phyloP scores from a whole-genome alignment of 2,113 vertebrate genomes.

The Ciconia maguari region DNA sequence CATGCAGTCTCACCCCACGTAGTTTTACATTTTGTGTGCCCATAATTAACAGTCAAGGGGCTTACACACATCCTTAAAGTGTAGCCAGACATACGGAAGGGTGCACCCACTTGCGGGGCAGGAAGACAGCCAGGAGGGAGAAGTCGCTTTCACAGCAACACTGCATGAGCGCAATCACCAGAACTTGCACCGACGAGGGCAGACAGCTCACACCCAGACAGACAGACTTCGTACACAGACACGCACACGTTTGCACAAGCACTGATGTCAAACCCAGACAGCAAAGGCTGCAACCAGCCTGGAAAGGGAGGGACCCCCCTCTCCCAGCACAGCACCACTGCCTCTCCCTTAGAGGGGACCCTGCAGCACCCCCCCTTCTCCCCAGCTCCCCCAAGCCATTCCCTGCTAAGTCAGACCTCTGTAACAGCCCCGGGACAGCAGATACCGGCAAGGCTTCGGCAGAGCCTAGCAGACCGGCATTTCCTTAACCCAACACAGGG shows the following conservation, averaged over 20 bases:
- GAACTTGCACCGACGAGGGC: not conserved
- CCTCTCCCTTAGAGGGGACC: not conserved
- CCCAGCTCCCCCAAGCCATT: not conserved
- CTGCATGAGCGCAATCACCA: not conserved
- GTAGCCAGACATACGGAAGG: fast-evolving
- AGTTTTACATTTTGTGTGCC: not conserved
- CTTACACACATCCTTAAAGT: fast-evolving
- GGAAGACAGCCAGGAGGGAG: not conserved
- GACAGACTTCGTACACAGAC: not conserved
- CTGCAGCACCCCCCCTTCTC: not conserved
- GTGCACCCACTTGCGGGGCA: not conserved
- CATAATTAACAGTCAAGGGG: not conserved
- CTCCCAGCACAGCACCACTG: not conserved
- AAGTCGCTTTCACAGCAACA: not conserved
- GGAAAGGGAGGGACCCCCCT: not conserved
- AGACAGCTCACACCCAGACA: not conserved
- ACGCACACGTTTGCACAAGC: not conserved
- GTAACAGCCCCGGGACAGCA: not conserved
- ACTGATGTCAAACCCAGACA: not conserved
- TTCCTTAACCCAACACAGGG: not conserved
- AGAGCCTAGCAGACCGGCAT: not conserved
- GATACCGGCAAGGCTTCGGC: not conserved
- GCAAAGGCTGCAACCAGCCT: not conserved
- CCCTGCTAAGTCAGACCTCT: not conserved
- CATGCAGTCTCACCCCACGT: not conserved